Percentiles rank a stretch among this genome's conserved stretches.
These are phyloP conservation scores for Hippasteria phrygiana DNA, from an alignment of 53 echinoderm and acorn worm genomes.

Conservation along the genomic window DNA sequence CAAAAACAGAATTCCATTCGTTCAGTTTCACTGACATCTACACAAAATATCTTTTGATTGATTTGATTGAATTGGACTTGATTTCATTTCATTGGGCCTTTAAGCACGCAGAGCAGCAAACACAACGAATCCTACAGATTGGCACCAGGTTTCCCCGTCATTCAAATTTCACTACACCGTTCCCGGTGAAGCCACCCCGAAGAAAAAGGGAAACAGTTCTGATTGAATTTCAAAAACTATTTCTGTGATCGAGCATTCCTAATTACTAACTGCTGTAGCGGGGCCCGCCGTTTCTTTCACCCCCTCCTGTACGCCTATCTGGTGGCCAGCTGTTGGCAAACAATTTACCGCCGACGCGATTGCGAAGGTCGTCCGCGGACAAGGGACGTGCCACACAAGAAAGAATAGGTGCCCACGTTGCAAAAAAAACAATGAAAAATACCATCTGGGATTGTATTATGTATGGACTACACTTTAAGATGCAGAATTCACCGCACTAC, in stretches of 20 bases:
- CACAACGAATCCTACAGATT: too few species aligned
- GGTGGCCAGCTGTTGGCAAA: constrained; percentile 54
- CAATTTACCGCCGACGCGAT: constrained; percentile 56
- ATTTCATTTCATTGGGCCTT: too few species aligned
- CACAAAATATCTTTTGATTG: too few species aligned
- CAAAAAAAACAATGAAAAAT: constrained; percentile 55
- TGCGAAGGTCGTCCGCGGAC: constrained; percentile 48
- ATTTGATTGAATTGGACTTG: too few species aligned
- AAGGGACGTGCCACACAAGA: constrained; percentile 37
- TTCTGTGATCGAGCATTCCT: constrained; percentile 2
- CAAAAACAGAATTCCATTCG: too few species aligned
- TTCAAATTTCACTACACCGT: not conserved
- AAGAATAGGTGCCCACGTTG: constrained; percentile 56
- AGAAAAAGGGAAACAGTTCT: not conserved
- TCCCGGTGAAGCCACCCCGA: not conserved
- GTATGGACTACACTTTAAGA: not conserved
- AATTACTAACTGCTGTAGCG: constrained; percentile 49
- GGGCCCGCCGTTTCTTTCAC: constrained; percentile 13
- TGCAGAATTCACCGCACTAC: not conserved
- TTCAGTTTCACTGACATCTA: too few species aligned
- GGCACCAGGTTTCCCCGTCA: not conserved
- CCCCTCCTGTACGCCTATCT: constrained; percentile 11
- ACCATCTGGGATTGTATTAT: constrained; percentile 23
- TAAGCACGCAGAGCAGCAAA: too few species aligned
- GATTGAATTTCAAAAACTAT: constrained; percentile 15